Base-by-base conservation (phyloP, 2,113 vertebrate genomes). In the Tonatia bakeri region DNA sequence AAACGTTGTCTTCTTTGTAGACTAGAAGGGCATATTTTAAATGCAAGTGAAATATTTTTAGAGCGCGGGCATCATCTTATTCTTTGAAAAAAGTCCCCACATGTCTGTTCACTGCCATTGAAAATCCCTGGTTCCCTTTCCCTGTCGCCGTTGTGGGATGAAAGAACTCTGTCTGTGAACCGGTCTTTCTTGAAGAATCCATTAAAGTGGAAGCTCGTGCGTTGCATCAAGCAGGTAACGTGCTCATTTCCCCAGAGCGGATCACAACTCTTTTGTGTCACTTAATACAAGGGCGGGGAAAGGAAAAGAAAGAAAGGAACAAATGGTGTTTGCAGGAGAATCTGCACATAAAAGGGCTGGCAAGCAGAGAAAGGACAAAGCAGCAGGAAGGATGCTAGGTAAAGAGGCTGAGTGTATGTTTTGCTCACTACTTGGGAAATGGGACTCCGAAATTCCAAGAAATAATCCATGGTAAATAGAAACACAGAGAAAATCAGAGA, bases 221-320 rank as follows among this genome's bases (percentile, higher is more conserved):
- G 26, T 93, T 88, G 85, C 95, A 95, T 94, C 97, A 96, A 97
- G 86, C 20, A 70, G 93, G 83, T 47, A 61, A 75, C 73, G 0
- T 6, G 0, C 72, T 96, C 72, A 9, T 88, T 61, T 97, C 96
- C 97, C 93, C 70, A 83, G 96, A 98, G 97, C 8, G 59, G 94
- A 97, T 98, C 97, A 94, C 95, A 97, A 95, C 91, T 97, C 89
- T 87, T 98, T 93, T 91, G 95, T 96, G 96, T 96, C 95, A 96
- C 93, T 98, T 96, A 77, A 92, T 97, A 86, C 72, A 93, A 70
- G 16, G 80, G 15, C 80, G 47, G 7, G 94, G 96, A 79, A 64
- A 38, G 28, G 7, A 72, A 90, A 90, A 80, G 9, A 97, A 97
- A 95, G 11, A 75, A 92, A 91, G n/a, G 96, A 97, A 91, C 24